These are phyloP conservation scores for Alces alces DNA, from an alignment of 2,113 vertebrate genomes.

Conservation along the genomic window DNA sequence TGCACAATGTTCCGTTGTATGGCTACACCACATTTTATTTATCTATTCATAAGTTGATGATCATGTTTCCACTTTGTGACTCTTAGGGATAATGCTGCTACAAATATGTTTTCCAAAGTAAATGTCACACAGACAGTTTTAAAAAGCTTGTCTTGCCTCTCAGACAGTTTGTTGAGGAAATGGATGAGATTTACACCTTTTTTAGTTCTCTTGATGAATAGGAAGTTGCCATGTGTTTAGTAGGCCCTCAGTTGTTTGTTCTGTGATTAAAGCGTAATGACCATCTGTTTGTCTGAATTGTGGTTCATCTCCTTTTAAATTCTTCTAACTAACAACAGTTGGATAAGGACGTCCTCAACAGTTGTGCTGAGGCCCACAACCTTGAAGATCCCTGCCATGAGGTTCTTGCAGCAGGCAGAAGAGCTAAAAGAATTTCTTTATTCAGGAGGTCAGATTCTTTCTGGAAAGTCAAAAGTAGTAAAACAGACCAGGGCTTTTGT, in stretches of 20 bases:
- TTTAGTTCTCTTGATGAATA: background rate
- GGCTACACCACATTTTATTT: background rate
- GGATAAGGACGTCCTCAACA: background rate
- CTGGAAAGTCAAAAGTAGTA: background rate
- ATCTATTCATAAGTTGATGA: background rate
- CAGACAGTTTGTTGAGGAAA: background rate
- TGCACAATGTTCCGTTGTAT: background rate
- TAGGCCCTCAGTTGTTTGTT: background rate
- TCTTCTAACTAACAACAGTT: background rate
- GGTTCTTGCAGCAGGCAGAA: background rate
- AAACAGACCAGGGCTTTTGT: background rate
- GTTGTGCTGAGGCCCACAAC: background rate
- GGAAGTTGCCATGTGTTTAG: background rate
- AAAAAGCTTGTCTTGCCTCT: background rate
- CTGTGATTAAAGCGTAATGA: background rate
- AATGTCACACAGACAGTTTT: background rate
- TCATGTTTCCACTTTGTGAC: background rate
- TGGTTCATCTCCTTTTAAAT: background rate
- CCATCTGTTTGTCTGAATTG: background rate
- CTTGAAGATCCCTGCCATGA: background rate
- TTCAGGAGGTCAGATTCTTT: background rate
- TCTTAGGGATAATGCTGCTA: background rate
- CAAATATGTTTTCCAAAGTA: background rate
- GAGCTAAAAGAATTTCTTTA: background rate
- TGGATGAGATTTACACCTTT: background rate